Evolutionary conservation across 2,797 vertebrate species (phyloP).

Genomic region (Harpagifer antarcticus): DNA sequence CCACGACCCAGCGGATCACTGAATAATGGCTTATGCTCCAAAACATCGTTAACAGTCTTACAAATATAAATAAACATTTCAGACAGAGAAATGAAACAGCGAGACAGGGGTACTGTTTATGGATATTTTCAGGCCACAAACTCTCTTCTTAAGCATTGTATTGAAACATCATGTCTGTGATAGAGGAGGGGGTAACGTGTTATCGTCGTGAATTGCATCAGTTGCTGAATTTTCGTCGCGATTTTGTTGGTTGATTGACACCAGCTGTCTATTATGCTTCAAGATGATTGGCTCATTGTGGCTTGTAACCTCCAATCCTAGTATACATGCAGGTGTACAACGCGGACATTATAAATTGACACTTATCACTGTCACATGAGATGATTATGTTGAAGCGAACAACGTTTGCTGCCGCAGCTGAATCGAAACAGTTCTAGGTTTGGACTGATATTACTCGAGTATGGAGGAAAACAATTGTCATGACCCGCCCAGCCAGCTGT

Average conservation of each 20-base stretch:
- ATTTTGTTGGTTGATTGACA: neutral
- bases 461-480: too few species aligned
- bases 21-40: conserved; percentile 30
- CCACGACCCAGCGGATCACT: conserved; percentile 26
- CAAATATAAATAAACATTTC: neutral
- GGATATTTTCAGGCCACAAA: conserved; percentile 7
- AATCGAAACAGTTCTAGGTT: conserved; percentile 5
- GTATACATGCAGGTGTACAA: conserved; percentile 2
- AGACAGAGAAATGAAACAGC: conserved; percentile 3
- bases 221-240: neutral
- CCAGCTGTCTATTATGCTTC: neutral
- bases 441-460: neutral
- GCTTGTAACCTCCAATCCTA: neutral
- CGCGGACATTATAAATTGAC: neutral
- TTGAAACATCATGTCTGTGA: neutral
- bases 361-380: neutral
- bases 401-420: neutral
- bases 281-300: neutral
- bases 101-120: neutral
- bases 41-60: conserved; percentile 15
- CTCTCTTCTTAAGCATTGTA: neutral
- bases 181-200: neutral
- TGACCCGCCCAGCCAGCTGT: too few species aligned
- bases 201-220: neutral
- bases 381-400: neutral